Base-by-base conservation (phyloP, 2,888 invertebrate species). In the Ectemnius cavifrons region DNA sequence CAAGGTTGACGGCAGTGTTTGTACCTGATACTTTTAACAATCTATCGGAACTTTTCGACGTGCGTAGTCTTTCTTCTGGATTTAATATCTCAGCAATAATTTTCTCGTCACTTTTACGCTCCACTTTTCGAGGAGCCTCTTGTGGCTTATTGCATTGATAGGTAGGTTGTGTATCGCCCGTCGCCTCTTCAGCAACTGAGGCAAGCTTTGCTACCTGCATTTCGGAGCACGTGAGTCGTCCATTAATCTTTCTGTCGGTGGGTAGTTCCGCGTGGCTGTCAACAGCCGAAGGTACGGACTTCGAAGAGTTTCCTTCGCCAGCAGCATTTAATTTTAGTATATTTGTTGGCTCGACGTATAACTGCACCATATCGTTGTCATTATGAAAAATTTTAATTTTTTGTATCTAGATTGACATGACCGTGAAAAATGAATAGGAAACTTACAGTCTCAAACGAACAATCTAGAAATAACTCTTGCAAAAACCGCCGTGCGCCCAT, bases 381-480 rank as follows among this genome's bases (percentile, higher is more conserved):
- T 68, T 70, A 61, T 11, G 67, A 62, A 58, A 45, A 2, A 27
- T 20, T 8, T 4, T 45, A 4, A 28, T 67, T 28, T 20, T 8
- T 14, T 45, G 28, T 16, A 56, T 28, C 2, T 52, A 4, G 27
- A 59, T 56, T 18, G 14, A n/a, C 16, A 5, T 58, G 14, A 23
- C 16, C n/a, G 20, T 16, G 64, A 6, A 67, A 23, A 14, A 37
- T 37, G 37, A 37, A 46, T 13, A 5, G n/a, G 49, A 56, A 64
- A 86, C 85, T 87, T 86, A 92, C 92, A 82, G 91, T 93, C 63
- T 95, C 94, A 88, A 96, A 97, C 86, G 93, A 92, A 27, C 96
- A 93, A 88, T 98, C 98, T 64, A 97, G 93, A 91, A 99, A 99
- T 49, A 99, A 92, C 91, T 99, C 99, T 90, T 99, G 98, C 45